phyloP scores from a whole-genome alignment of 2,113 vertebrate species.

The Gambusia holbrooki region DNA sequence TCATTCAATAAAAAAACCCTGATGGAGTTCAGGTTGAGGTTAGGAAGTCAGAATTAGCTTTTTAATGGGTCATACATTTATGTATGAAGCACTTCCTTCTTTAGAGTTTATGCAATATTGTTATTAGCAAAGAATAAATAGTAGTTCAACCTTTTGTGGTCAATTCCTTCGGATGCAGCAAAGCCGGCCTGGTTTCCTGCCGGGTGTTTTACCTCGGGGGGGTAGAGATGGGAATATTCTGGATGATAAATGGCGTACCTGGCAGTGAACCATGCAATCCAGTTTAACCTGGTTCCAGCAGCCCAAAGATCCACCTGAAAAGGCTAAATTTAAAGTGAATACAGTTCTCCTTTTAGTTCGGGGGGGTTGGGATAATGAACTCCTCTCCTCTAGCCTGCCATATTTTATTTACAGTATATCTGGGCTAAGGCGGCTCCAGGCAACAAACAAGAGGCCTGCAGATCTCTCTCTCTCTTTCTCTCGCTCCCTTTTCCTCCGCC shows the following conservation, averaged over 20 bases:
- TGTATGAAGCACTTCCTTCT: slow-evolving; percentile 25
- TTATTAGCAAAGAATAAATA: slow-evolving; percentile 16
- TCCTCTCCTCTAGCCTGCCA: slow-evolving; percentile 66
- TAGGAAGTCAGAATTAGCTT: slow-evolving; percentile 40
- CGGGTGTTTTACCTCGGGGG: slow-evolving; percentile 12
- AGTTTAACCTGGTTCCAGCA: slow-evolving; percentile 20
- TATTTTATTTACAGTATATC: slow-evolving; percentile 78
- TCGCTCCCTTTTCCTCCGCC: slow-evolving; percentile 64
- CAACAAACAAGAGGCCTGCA: slow-evolving; percentile 65
- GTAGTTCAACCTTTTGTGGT: background rate
- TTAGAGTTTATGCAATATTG: slow-evolving; percentile 10
- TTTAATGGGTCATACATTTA: slow-evolving; percentile 45
- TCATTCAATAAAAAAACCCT: slow-evolving; percentile 28
- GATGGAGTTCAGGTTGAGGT: slow-evolving; percentile 51
- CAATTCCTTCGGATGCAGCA: background rate
- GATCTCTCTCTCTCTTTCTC: slow-evolving; percentile 42
- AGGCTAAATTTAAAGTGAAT: slow-evolving; percentile 15
- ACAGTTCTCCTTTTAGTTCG: slow-evolving; percentile 26
- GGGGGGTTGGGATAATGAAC: slow-evolving; percentile 48
- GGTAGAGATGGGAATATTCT: background rate
- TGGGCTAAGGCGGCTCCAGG: slow-evolving; percentile 67
- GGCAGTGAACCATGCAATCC: slow-evolving; percentile 24
- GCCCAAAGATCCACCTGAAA: slow-evolving; percentile 12
- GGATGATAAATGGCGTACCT: slow-evolving; percentile 10
- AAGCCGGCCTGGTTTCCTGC: background rate